phyloP scores from a whole-genome alignment of 2,113 vertebrate species.

The Solenodon paradoxus region DNA sequence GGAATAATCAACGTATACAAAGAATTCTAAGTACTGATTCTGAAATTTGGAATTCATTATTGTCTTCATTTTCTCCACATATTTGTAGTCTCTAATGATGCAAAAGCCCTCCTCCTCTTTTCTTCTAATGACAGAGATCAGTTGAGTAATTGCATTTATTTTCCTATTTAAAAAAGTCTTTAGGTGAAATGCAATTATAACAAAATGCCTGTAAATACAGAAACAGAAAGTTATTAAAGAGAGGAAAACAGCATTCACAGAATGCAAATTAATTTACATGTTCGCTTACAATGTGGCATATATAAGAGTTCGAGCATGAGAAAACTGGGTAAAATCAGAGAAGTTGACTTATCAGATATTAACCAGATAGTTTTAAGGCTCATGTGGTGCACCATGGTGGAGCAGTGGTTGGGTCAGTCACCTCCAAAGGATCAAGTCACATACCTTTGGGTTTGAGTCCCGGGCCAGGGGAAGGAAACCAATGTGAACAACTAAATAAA shows the following conservation, averaged over 20 bases:
- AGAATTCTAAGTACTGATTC: neutral
- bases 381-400: neutral
- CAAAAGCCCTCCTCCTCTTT: neutral
- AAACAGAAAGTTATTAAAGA: neutral
- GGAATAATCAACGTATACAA: neutral
- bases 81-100: neutral
- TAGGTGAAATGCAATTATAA: constrained; percentile 4
- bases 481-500: no score
- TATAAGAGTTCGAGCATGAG: neutral
- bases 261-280: neutral
- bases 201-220: neutral
- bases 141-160: neutral
- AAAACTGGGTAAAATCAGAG: neutral
- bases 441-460: no score
- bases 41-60: neutral
- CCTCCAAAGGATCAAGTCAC: no score
- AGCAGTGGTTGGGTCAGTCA: no score
- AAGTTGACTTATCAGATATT: neutral
- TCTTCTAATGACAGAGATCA: neutral
- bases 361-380: neutral
- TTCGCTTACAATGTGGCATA: neutral
- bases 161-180: neutral
- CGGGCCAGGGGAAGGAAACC: no score
- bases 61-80: neutral
- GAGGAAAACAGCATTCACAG: neutral